phyloP scores from a whole-genome alignment of 2,888 invertebrate genomes.

The Hecatera dysodea region DNA sequence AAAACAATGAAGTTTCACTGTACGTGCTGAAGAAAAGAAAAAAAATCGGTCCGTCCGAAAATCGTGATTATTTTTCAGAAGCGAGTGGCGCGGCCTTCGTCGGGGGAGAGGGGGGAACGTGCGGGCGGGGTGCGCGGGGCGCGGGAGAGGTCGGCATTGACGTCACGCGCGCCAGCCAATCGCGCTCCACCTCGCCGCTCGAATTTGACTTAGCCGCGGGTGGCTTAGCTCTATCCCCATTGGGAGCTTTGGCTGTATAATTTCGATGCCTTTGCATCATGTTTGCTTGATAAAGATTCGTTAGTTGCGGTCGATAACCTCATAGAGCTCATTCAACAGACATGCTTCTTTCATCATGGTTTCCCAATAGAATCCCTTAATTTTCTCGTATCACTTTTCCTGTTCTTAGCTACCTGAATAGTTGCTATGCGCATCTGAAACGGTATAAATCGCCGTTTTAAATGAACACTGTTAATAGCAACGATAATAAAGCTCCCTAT shows the following conservation, averaged over 20 bases:
- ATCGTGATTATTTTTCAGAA: conserved; percentile 88
- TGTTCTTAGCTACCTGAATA: background rate
- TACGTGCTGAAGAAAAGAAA: conserved; percentile 69
- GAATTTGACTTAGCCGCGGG: conserved; percentile 82
- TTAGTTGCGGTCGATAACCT: conserved; percentile 64
- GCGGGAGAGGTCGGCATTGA: conserved; percentile 88
- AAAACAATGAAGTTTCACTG: conserved; percentile 70
- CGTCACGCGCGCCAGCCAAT: conserved; percentile 87
- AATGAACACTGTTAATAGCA: conserved; percentile 38
- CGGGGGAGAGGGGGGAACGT: conserved; percentile 70
- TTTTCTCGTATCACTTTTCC: background rate
- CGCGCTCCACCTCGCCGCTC: conserved; percentile 77
- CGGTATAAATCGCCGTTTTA: conserved; percentile 18
- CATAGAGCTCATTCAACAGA: background rate
- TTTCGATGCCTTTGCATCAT: conserved; percentile 72
- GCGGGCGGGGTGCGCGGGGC: conserved; percentile 73
- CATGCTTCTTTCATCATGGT: background rate
- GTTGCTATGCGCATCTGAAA: conserved; percentile 13
- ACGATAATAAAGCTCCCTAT: conserved; percentile 35
- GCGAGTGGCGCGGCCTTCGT: conserved; percentile 84
- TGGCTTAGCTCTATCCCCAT: conserved; percentile 78
- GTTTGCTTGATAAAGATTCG: conserved; percentile 69
- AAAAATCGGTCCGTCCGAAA: conserved; percentile 81
- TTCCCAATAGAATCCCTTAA: background rate
- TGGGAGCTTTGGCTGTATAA: conserved; percentile 74